Base-by-base conservation (phyloP, 53 echinoderm and acorn worm species). In the Temnopleurus reevesii region DNA sequence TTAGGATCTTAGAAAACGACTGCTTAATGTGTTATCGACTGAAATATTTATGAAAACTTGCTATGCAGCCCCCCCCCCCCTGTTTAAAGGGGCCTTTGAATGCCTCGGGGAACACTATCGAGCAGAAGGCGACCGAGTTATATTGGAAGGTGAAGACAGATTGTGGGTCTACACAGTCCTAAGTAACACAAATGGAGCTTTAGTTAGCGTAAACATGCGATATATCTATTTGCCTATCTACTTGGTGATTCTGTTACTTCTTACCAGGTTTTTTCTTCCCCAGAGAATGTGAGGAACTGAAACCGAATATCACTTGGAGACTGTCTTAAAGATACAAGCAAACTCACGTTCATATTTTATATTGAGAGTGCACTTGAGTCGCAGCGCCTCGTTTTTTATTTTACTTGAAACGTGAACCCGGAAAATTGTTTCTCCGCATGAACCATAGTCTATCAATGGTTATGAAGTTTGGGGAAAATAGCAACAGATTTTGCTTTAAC, bases 61-160 rank as follows among this genome's bases (percentile, higher is more conserved):
- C n/a, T n/a, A n/a, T n/a, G 33, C 31, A 31, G 13, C 34, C 31
- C 63, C 34, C 63, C 33, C 3, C 63, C 63, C 12, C 10, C 23
- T 31, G 31, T n/a, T n/a, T n/a, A 34, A 63, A 63, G 34, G 13
- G 58, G 10, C 27, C 58, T 31, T 5, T 4, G 13, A 4, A 63
- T 34, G 33, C 63, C 63, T 34, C 63, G 15, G 12, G 21, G 41
- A 71, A 38, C 41, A 8, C 41, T 13, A 46, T 25, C 29, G 29
- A 49, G 49, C 79, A 79, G 79, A 79, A 79, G 79, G 79, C 46
- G 29, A 25, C 49, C 79, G 51, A 13, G 51, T 26, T 47, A 49
- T 46, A 79, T 79, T 79, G 79, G 79, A 79, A 79, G 30, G 79
- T 41, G 79, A 46, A 28, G 79, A 79, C 79, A 49, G 79, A 79